A percentile compares a stretch with the other conserved stretches of the same genome.
Conservation (phyloP, 2,888 invertebrate species). For the Dioctria rufipes region DNA sequence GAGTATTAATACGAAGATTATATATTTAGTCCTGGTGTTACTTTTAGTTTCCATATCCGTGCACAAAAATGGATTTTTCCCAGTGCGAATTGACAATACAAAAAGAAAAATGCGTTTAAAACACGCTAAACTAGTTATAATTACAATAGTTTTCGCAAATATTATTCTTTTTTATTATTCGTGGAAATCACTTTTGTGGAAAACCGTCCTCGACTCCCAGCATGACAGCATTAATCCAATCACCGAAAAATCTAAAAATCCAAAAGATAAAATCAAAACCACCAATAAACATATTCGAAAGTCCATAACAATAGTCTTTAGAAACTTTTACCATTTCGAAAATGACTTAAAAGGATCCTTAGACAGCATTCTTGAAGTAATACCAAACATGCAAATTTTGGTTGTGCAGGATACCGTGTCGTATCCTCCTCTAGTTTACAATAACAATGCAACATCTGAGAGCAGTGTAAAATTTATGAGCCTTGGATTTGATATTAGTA, state of each 20-base stretch:
- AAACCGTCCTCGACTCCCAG: constrained; percentile 61
- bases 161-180: constrained; percentile 69
- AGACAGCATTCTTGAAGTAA: constrained; percentile 80
- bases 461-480: constrained; percentile 80
- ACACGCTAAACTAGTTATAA: constrained; percentile 67
- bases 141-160: constrained; percentile 67
- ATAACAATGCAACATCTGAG: constrained; percentile 74
- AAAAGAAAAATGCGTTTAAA: constrained; percentile 67
- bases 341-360: constrained; percentile 86
- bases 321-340: constrained; percentile 89
- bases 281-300: too few species aligned
- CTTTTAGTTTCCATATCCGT: neutral
- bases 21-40: neutral
- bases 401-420: constrained; percentile 83
- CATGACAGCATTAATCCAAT: constrained; percentile 33
- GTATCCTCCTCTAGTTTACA: constrained; percentile 85
- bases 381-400: constrained; percentile 81
- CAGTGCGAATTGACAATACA: neutral
- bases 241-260: constrained; percentile 56
- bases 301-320: constrained; percentile 84
- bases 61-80: constrained; percentile 37
- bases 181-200: constrained; percentile 70
- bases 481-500: constrained; percentile 77
- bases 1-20: neutral
- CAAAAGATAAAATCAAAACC: constrained; percentile 68